Percentiles rank a stretch among this genome's conserved stretches.
These are phyloP conservation scores for Achatina immaculata DNA, from an alignment of 1,140 invertebrate genomes.

Conservation along the genomic window DNA sequence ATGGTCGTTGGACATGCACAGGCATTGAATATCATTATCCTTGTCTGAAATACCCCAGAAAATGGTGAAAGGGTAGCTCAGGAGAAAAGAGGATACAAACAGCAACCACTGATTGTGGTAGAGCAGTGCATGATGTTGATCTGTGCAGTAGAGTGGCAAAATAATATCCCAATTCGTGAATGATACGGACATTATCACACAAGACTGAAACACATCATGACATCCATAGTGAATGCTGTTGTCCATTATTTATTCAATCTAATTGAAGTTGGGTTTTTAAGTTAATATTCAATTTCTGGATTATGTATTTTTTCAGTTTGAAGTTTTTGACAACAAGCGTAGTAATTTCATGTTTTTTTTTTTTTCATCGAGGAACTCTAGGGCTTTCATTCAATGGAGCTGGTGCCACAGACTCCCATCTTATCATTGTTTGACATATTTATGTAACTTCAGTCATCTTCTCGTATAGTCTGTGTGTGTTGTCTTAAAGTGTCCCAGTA, in stretches of 20 bases:
- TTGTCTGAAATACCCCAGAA: not conserved
- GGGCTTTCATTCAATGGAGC: not conserved
- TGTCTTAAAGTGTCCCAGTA: not conserved
- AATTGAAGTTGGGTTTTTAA: not conserved
- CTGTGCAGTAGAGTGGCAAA: not conserved
- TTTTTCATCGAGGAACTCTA: not conserved
- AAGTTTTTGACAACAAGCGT: conserved; percentile 7
- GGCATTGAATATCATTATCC: not conserved
- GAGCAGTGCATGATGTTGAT: not conserved
- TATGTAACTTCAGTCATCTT: not conserved
- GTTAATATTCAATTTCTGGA: not conserved
- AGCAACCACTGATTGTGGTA: no score
- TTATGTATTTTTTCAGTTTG: not conserved
- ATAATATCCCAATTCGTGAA: not conserved
- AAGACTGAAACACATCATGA: not conserved
- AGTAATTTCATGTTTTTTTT: not conserved
- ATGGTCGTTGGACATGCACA: not conserved
- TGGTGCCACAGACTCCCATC: not conserved
- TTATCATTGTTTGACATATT: not conserved
- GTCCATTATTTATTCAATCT: not conserved
- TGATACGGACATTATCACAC: not conserved
- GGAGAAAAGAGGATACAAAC: no score
- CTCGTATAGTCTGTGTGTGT: not conserved
- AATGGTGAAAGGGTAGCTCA: no score
- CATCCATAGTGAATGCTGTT: not conserved